Base-by-base conservation (phyloP, 2,797 vertebrate genomes). In the Enteromius afrohamiltoni region DNA sequence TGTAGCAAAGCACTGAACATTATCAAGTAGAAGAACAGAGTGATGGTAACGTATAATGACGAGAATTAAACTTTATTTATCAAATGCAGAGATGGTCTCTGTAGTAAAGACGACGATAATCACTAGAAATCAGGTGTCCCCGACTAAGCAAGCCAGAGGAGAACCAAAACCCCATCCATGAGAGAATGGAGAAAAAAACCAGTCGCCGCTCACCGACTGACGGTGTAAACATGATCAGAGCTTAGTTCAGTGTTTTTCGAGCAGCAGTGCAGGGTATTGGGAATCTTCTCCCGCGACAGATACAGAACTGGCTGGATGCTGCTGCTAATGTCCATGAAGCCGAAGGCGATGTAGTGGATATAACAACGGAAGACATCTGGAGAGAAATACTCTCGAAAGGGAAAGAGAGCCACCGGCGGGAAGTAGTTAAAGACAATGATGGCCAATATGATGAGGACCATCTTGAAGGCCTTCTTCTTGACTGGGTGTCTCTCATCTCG, bases 371-470 rank as follows among this genome's bases (percentile, higher is more conserved):
- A 95, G 74, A 95, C 92, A 0, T 92, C 85, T 0, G 60, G 40
- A 14, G 91, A 87, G 82, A 93, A 96, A 89, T 93, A 94, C 0
- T 84, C 8, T 85, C 92, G 53, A 77, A 96, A 96, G 23, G 94
- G 95, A 37, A 95, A 93, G n/a, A 95, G 90, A 0, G 92, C 93
- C 0, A 95, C 93, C 0, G 92, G 91, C 0, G 95, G 94, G 79
- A 94, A 93, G 83, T 95, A 95, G 90, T 95, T 95, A 64, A 95
- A 92, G 55, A 95, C 91, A 3, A 94, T 94, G 82, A 96, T 95
- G 34, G 90, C 93, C 80, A 94, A 83, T 86, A 96, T 95, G 76
- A 95, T 92, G 55, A 95, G 89, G 23, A 96, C 95, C 91, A 92
- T 93, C 82, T 93, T 94, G 85, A 94, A 95, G 74, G 95, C 95